Conservation (phyloP, 2,888 invertebrate genomes). For the Clostera curtula region DNA sequence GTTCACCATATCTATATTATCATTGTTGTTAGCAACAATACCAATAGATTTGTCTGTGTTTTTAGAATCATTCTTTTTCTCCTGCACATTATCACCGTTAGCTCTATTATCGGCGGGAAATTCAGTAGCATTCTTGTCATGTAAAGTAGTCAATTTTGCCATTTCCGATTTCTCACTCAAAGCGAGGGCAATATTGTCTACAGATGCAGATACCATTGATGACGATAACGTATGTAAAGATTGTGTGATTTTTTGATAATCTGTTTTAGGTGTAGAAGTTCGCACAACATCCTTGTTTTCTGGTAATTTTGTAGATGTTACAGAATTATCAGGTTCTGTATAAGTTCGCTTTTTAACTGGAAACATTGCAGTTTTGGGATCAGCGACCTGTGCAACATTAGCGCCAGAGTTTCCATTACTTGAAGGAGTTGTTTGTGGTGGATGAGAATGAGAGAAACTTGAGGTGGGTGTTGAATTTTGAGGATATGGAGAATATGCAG, state of each 20-base stretch:
- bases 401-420: constrained; percentile 26
- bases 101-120: constrained; percentile 36
- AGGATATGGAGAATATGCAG: constrained; percentile 52
- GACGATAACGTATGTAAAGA: constrained; percentile 31
- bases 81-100: constrained; percentile 28
- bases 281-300: constrained; percentile 34
- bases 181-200: constrained; percentile 57
- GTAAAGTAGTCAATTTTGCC: constrained; percentile 41
- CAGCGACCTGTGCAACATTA: constrained; percentile 34
- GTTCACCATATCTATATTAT: constrained; percentile 65
- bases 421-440: constrained; percentile 36
- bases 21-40: constrained; percentile 45
- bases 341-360: constrained; percentile 80
- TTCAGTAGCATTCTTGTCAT: constrained; percentile 39
- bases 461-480: constrained; percentile 42
- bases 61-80: constrained; percentile 36
- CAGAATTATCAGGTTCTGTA: constrained; percentile 60
- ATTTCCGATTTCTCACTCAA: constrained; percentile 59
- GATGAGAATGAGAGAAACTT: constrained; percentile 42
- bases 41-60: constrained; percentile 32
- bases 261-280: constrained; percentile 33
- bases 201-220: constrained; percentile 34
- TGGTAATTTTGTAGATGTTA: constrained; percentile 28
- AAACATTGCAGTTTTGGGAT: constrained; percentile 62
- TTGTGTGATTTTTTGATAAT: constrained; percentile 38